phyloP scores from a whole-genome alignment of 2,888 invertebrate species.

The Lasioglossum pauxillum region DNA sequence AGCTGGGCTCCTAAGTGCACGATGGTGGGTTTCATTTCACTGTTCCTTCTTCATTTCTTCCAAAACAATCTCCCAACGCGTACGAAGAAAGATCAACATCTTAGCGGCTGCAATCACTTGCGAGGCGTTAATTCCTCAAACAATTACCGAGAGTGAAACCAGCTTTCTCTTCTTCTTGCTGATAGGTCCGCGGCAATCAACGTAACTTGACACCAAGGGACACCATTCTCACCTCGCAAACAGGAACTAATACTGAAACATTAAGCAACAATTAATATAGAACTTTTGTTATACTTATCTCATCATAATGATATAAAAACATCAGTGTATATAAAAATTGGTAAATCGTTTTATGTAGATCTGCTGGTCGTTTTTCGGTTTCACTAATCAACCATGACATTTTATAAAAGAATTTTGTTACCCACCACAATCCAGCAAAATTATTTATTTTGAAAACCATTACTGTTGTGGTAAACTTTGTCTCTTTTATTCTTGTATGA shows the following conservation, averaged over 20 bases:
- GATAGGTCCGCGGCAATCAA: constrained; percentile 10
- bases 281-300: background rate
- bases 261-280: background rate
- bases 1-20: background rate
- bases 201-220: constrained; percentile 5
- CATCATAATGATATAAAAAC: background rate
- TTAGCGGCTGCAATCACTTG: constrained; percentile 12
- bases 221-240: background rate
- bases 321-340: background rate
- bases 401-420: background rate
- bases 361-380: too few relatives aligned
- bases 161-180: constrained; percentile 45
- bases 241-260: background rate
- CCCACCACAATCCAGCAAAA: background rate
- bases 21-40: background rate
- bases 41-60: background rate
- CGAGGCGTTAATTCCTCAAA: constrained; percentile 11
- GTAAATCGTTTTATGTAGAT: too few relatives aligned
- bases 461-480: background rate
- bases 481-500: background rate
- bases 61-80: background rate
- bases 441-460: background rate
- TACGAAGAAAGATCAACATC: constrained; percentile 1
- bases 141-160: constrained; percentile 47
- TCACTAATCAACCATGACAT: too few relatives aligned